These are phyloP conservation scores for Cariama cristata DNA, from an alignment of 2,113 vertebrate species.

Conservation along the genomic window DNA sequence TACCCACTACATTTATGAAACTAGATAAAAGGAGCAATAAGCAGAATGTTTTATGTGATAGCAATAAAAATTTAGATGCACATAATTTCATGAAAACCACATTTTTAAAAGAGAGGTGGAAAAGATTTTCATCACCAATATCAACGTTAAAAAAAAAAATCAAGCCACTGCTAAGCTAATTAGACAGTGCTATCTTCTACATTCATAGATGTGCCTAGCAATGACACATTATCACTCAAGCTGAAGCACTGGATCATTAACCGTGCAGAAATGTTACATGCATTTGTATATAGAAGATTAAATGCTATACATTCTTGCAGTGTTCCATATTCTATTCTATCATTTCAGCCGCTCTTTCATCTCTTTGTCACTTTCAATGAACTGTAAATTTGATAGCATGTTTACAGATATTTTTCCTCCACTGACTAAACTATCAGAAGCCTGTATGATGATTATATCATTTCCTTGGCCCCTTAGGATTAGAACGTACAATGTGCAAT, in stretches of 20 bases:
- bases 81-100: neutral
- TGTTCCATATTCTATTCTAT: neutral
- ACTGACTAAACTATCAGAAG: conserved; percentile 35
- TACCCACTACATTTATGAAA: neutral
- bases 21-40: conserved; percentile 15
- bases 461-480: neutral
- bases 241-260: conserved; percentile 24
- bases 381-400: conserved; percentile 49
- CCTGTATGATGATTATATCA: neutral
- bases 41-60: neutral
- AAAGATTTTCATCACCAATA: neutral
- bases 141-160: neutral
- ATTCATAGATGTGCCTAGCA: neutral
- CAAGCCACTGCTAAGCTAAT: neutral
- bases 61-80: neutral
- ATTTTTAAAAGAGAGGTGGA: neutral
- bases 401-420: conserved; percentile 53
- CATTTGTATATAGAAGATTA: conserved; percentile 20
- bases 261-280: conserved; percentile 11
- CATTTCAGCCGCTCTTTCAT: neutral
- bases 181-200: neutral
- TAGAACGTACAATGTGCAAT: neutral
- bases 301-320: neutral
- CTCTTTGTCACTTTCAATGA: conserved; percentile 53
- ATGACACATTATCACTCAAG: neutral